Conservation (phyloP, 2,797 vertebrate species). For the Mormyrops boulengeri region DNA sequence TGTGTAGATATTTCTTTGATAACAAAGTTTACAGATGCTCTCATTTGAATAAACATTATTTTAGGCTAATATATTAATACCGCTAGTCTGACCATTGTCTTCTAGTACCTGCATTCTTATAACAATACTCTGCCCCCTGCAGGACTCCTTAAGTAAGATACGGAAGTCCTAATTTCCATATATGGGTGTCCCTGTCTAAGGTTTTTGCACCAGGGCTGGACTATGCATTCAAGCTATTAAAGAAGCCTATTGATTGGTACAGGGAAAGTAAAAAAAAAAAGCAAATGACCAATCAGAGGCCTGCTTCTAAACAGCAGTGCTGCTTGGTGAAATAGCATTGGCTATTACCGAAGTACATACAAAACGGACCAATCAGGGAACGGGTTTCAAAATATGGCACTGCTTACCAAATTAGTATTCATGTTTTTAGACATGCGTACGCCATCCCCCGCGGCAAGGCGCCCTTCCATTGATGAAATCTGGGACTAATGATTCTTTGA, state of each 20-base stretch:
- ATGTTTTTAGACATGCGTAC: neutral
- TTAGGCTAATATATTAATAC: neutral
- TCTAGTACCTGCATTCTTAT: neutral
- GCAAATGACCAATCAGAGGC: neutral
- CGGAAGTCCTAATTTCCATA: neutral
- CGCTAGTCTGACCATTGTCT: neutral
- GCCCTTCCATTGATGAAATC: slow-evolving; percentile 9
- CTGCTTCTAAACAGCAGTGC: slow-evolving; percentile 1
- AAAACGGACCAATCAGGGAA: neutral
- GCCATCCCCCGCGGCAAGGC: neutral
- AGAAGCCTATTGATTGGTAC: neutral
- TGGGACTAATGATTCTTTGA: slow-evolving; percentile 24
- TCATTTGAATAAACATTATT: neutral
- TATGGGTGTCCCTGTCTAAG: neutral
- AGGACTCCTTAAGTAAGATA: neutral
- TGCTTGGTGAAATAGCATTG: neutral
- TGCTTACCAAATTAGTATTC: slow-evolving; percentile 6
- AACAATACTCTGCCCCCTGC: neutral
- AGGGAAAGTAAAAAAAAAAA: neutral
- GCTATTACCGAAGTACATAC: neutral
- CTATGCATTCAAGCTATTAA: neutral
- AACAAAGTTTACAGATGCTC: neutral
- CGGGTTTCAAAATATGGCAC: neutral
- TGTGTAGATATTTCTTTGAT: neutral
- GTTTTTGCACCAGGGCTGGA: neutral